phyloP scores from a whole-genome alignment of 1,140 invertebrate genomes.

The Bombus terrestris region DNA sequence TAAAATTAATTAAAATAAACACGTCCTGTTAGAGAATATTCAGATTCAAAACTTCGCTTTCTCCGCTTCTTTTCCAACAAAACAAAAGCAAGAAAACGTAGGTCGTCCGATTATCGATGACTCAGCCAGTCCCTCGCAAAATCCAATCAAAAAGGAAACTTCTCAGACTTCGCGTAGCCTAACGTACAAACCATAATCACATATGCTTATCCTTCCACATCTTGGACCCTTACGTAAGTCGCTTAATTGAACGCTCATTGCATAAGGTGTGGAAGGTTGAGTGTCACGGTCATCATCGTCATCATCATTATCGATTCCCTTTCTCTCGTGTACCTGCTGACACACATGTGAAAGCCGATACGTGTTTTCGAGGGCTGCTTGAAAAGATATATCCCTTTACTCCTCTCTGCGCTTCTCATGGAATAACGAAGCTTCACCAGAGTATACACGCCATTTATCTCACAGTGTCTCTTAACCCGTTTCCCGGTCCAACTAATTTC shows the following conservation, averaged over 20 bases:
- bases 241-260: conserved; percentile 57
- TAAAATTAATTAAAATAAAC: no score
- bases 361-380: not conserved
- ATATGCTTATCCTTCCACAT: conserved; percentile 37
- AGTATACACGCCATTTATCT: not conserved
- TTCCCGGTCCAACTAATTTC: not conserved
- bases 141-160: conserved; percentile 29
- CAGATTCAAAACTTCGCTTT: not conserved
- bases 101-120: not conserved
- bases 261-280: conserved; percentile 69
- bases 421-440: conserved; percentile 8
- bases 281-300: conserved; percentile 70
- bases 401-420: not conserved
- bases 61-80: not conserved
- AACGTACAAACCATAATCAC: not conserved
- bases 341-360: conserved; percentile 30
- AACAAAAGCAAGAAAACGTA: not conserved
- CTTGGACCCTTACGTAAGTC: conserved; percentile 52
- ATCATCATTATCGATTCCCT: not conserved
- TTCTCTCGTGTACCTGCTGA: conserved; percentile 39
- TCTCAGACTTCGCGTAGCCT: not conserved
- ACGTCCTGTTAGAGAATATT: not conserved
- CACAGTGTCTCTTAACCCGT: conserved; percentile 30
- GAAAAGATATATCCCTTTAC: not conserved
- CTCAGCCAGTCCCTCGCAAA: not conserved